Percentiles rank a stretch among this genome's conserved stretches.
Evolutionary conservation across 2,113 vertebrate genomes (phyloP).

Genomic region (Istiophorus platypterus): DNA sequence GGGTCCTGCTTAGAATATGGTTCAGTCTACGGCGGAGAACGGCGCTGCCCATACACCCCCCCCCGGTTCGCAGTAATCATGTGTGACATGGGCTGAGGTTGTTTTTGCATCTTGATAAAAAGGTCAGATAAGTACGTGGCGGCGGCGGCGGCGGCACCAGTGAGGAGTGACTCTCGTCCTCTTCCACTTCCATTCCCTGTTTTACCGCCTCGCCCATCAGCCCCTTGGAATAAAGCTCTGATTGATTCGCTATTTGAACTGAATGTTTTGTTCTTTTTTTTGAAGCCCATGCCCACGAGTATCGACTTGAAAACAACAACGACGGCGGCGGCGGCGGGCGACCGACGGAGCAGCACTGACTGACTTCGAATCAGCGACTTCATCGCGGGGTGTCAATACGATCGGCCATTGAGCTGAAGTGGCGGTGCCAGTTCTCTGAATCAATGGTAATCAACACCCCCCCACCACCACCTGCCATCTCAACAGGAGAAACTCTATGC

Average conservation of each 20-base stretch:
- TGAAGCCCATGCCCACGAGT: too few species aligned
- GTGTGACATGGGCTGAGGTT: too few species aligned
- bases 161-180: too few species aligned
- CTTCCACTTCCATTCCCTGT: too few species aligned
- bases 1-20: background rate
- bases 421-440: background rate
- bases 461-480: too few species aligned
- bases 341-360: constrained; percentile 21
- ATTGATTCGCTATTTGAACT: constrained; percentile 22
- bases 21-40: background rate
- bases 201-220: background rate
- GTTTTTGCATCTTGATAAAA: too few species aligned
- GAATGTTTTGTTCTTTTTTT: too few species aligned
- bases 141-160: too few species aligned
- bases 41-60: too few species aligned
- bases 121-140: too few species aligned
- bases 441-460: constrained; percentile 43
- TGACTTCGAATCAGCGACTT: constrained; percentile 44
- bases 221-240: background rate
- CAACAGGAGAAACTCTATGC: constrained; percentile 14
- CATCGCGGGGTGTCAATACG: constrained; percentile 39
- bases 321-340: too few species aligned
- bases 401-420: constrained; percentile 38
- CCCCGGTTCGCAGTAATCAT: constrained; percentile 2
- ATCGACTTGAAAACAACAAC: constrained; percentile 8